phyloP scores from a whole-genome alignment of 2,888 invertebrate species.

The Drymonia ruficornis region DNA sequence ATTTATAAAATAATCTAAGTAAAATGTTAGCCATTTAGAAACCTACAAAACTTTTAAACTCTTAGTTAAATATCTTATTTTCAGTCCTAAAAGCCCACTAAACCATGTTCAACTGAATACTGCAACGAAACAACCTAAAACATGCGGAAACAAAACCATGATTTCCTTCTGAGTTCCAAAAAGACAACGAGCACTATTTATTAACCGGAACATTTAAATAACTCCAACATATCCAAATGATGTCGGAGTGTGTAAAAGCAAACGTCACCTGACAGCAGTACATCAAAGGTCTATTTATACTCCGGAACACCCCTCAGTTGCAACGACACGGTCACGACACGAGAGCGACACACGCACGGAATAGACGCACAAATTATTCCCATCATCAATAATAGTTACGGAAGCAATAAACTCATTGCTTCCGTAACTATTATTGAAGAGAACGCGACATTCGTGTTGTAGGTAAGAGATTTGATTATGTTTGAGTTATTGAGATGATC shows the following conservation, averaged over 20 bases:
- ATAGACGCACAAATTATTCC: constrained; percentile 2
- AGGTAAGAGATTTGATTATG: not conserved
- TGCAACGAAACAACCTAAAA: not conserved
- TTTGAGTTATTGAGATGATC: not conserved
- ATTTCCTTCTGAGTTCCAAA: not conserved
- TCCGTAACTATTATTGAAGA: not conserved
- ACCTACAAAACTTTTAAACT: too few relatives aligned
- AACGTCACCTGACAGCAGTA: constrained; percentile 22
- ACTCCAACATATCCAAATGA: not conserved
- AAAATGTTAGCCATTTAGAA: too few relatives aligned
- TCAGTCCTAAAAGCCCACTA: too few relatives aligned
- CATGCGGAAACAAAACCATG: not conserved
- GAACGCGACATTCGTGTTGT: not conserved
- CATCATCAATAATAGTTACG: too few relatives aligned
- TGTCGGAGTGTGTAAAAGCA: constrained; percentile 1
- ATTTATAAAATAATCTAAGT: too few relatives aligned
- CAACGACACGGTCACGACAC: not conserved
- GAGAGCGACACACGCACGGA: not conserved
- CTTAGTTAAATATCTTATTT: too few relatives aligned
- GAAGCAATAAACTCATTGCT: not conserved
- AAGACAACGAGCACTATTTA: not conserved
- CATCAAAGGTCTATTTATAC: constrained; percentile 23
- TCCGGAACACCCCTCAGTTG: not conserved
- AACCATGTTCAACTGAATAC: too few relatives aligned
- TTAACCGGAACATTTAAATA: constrained; percentile 1